phyloP scores from a whole-genome alignment of 2,888 invertebrate genomes.

The Prionchulus punctatus region DNA sequence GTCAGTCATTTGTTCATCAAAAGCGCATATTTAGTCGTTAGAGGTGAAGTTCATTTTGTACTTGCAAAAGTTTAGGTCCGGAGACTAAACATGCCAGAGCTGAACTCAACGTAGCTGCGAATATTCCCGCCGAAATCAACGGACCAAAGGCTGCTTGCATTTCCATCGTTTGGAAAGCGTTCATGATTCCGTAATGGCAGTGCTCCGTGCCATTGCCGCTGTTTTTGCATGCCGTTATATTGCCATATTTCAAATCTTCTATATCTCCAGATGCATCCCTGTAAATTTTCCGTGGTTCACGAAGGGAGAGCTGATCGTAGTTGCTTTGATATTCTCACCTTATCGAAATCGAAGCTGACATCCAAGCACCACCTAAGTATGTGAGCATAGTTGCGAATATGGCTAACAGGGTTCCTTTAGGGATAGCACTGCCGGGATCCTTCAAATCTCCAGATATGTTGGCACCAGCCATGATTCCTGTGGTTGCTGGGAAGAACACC shows the following conservation, averaged over 20 bases:
- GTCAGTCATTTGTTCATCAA: too few relatives aligned
- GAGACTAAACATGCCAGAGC: constrained; percentile 14
- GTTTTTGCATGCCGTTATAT: neutral
- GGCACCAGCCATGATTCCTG: constrained; percentile 41
- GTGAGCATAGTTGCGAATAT: constrained; percentile 66
- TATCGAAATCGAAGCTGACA: constrained; percentile 60
- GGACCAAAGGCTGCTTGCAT: constrained; percentile 11
- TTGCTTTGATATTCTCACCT: constrained; percentile 48
- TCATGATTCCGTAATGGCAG: constrained; percentile 15
- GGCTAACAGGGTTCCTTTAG: constrained; percentile 71
- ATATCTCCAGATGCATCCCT: constrained; percentile 60
- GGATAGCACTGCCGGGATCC: constrained; percentile 77
- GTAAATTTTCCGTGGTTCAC: neutral
- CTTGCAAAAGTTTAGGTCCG: constrained; percentile 14
- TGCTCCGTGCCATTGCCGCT: too few relatives aligned
- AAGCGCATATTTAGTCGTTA: too few relatives aligned
- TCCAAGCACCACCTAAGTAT: constrained; percentile 61
- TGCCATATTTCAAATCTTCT: constrained; percentile 36
- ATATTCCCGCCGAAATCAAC: constrained; percentile 14
- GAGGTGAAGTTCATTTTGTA: too few relatives aligned
- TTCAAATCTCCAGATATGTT: constrained; percentile 29
- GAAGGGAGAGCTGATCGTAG: neutral
- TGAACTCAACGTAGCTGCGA: constrained; percentile 14
- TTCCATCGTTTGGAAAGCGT: constrained; percentile 20
- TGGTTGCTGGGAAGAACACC: constrained; percentile 32